A percentile compares a stretch with the other conserved stretches of the same genome.
These are phyloP conservation scores for Zaprionus bogoriensis DNA, from an alignment of 2,888 invertebrate species.

Conservation along the genomic window DNA sequence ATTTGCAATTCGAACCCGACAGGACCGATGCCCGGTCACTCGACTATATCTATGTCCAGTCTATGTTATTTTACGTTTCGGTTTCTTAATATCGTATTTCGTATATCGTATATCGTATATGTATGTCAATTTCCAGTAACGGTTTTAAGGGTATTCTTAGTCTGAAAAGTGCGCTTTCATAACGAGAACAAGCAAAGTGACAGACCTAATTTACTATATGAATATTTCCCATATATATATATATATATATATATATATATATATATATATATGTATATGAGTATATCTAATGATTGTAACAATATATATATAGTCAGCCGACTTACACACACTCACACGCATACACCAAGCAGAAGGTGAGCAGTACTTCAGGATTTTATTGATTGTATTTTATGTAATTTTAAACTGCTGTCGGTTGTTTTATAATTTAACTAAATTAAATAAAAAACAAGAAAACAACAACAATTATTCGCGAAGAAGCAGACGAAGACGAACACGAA, in stretches of 20 bases:
- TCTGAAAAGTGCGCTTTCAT: conserved; percentile 57
- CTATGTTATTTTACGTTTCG: conserved; percentile 30
- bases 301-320: conserved; percentile 1
- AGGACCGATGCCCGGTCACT: background rate
- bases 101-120: conserved; percentile 25
- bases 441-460: too few species aligned
- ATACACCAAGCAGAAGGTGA: background rate
- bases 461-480: too few species aligned
- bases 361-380: conserved; percentile 7
- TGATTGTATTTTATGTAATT: conserved; percentile 11
- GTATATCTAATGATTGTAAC: background rate
- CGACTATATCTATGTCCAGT: conserved; percentile 11
- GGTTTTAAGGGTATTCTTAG: conserved; percentile 68
- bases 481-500: background rate
- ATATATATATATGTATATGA: conserved; percentile 10
- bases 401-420: conserved; percentile 1
- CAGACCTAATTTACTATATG: conserved; percentile 17
- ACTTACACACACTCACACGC: too few species aligned
- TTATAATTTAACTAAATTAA: conserved; percentile 23
- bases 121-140: conserved; percentile 59
- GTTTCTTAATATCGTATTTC: conserved; percentile 18
- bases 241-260: conserved; percentile 21
- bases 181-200: conserved; percentile 20
- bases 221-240: conserved; percentile 17
- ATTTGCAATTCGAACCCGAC: background rate